A percentile compares a stretch with the other conserved stretches of the same genome.
Conservation (phyloP, 2,113 vertebrate genomes). For the Sceloporus tristichus region DNA sequence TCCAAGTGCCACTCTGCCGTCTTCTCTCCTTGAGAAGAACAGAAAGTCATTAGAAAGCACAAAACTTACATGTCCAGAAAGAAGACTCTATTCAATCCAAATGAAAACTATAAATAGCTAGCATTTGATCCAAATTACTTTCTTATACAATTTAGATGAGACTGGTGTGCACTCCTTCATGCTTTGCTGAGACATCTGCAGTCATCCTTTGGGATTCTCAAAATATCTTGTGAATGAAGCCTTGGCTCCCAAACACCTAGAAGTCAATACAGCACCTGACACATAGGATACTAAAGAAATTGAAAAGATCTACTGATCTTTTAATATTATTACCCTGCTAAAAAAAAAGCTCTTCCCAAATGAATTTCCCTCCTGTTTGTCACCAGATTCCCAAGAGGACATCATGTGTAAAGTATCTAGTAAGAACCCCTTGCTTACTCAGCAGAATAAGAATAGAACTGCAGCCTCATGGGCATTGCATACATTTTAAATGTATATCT, state of each 20-base stretch:
- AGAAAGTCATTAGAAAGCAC: background rate
- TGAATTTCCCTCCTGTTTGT: background rate
- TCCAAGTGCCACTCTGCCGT: background rate
- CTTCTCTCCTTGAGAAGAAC: background rate
- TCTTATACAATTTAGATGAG: background rate
- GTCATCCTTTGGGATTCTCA: background rate
- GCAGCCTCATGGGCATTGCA: background rate
- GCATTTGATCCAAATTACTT: background rate
- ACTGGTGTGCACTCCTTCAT: background rate
- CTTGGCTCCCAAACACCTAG: background rate
- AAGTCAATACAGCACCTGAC: background rate
- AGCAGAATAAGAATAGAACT: background rate
- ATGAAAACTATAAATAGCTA: background rate
- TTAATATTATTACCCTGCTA: background rate
- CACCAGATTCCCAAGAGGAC: background rate
- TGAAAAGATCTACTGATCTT: background rate
- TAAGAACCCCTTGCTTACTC: background rate
- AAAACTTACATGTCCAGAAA: background rate
- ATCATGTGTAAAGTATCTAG: conserved; percentile 34
- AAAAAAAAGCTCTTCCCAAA: background rate
- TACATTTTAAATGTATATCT: background rate
- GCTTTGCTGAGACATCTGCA: background rate
- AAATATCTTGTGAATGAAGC: background rate
- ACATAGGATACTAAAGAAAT: background rate
- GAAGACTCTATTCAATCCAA: background rate